Percentiles rank a stretch among this genome's conserved stretches.
These are phyloP conservation scores for Glyphotaelius pellucidus DNA, from an alignment of 2,888 invertebrate species.

Conservation along the genomic window DNA sequence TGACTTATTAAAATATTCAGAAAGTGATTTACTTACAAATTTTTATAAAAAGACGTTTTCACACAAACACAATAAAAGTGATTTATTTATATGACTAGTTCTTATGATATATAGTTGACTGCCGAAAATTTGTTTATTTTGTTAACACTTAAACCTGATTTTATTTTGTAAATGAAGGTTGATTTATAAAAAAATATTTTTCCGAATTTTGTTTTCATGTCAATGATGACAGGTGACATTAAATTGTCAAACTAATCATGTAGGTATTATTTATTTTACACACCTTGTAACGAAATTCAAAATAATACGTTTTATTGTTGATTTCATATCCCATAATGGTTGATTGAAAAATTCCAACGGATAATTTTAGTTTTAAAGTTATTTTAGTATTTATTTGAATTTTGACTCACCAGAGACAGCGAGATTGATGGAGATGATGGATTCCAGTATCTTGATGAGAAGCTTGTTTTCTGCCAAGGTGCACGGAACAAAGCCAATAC, in stretches of 20 bases:
- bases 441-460: conserved; percentile 73
- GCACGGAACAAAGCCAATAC: conserved; percentile 69
- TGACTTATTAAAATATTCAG: not conserved
- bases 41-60: not conserved
- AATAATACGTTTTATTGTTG: not conserved
- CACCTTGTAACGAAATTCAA: not conserved
- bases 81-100: not conserved
- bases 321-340: not conserved
- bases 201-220: not conserved
- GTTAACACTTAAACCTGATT: not conserved
- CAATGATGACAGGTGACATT: not conserved
- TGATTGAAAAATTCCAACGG: not conserved
- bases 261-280: not conserved
- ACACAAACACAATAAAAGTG: not conserved
- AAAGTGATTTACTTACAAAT: not conserved
- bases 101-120: not conserved
- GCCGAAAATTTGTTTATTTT: not conserved
- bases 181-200: not conserved
- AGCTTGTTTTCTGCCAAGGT: conserved; percentile 69
- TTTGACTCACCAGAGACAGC: conserved; percentile 72
- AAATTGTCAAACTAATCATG: conserved; percentile 6
- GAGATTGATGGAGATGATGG: conserved; percentile 74
- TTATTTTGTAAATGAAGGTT: not conserved
- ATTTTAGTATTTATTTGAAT: not conserved
- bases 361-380: not conserved